Percentiles rank a stretch among this genome's conserved stretches.
Evolutionary conservation across 2,113 vertebrate genomes (phyloP).

Genomic region (Collichthys lucidus): DNA sequence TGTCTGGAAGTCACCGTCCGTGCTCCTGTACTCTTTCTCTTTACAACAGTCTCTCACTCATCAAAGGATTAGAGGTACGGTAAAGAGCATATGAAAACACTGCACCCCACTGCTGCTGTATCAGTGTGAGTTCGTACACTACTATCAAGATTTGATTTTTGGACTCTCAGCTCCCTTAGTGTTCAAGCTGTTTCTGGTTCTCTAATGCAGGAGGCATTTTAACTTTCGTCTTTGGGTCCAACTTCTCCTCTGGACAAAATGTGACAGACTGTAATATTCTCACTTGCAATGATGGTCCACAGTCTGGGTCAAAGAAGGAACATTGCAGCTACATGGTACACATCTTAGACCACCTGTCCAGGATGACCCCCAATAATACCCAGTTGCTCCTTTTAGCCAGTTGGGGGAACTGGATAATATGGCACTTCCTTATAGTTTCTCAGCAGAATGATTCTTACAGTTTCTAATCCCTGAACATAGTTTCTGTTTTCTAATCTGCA

Average conservation of each 20-base stretch:
- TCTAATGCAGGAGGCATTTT: neutral
- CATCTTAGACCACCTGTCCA: neutral
- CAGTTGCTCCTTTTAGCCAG: slow-evolving; percentile 13
- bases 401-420: slow-evolving; percentile 13
- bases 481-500: neutral
- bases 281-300: neutral
- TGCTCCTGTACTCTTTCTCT: slow-evolving; percentile 17
- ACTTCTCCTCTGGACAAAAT: neutral
- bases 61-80: slow-evolving; percentile 39
- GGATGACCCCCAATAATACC: neutral
- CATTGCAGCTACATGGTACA: too few species aligned
- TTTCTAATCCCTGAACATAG: neutral
- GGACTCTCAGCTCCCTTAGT: neutral
- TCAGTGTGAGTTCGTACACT: slow-evolving; percentile 14
- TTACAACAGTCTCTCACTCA: slow-evolving; percentile 31
- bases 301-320: too few species aligned
- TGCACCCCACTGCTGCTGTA: slow-evolving; percentile 7
- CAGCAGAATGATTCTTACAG: slow-evolving; percentile 8
- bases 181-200: neutral
- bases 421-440: neutral
- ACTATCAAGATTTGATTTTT: neutral
- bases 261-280: neutral
- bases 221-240: neutral
- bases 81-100: slow-evolving; percentile 16
- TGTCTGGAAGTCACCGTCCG: slow-evolving; percentile 48